Evolutionary conservation across 2,797 vertebrate species (phyloP).

Genomic region (Tokudaia muenninki): DNA sequence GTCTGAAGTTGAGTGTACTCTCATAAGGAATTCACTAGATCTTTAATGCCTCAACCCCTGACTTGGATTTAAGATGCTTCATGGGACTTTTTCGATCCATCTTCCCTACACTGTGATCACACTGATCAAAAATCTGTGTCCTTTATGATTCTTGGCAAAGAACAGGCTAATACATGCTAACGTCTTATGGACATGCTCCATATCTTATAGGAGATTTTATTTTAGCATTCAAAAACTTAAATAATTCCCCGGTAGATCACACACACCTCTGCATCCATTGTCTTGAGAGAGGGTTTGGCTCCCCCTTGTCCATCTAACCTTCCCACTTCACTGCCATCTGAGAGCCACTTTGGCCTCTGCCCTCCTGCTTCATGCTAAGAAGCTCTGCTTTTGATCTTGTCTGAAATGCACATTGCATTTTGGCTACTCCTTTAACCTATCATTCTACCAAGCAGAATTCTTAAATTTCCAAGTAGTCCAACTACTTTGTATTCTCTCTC

Average conservation of each 20-base stretch:
- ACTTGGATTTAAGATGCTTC: background rate
- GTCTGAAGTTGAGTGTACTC: background rate
- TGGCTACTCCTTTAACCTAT: slow-evolving; percentile 34
- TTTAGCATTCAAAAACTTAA: slow-evolving; percentile 9
- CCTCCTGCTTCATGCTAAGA: background rate
- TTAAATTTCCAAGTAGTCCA: slow-evolving; percentile 24
- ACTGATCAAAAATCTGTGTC: background rate
- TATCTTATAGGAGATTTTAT: slow-evolving; percentile 28
- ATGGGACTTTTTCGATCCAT: too few relatives aligned
- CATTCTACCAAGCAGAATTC: background rate
- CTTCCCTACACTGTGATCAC: background rate
- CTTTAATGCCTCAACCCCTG: background rate
- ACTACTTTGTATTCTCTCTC: slow-evolving; percentile 4
- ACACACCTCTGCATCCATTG: slow-evolving; percentile 44
- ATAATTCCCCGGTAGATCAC: background rate
- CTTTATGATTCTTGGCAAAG: slow-evolving; percentile 38
- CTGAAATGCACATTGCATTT: slow-evolving; percentile 34
- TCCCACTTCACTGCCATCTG: background rate
- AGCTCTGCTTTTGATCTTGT: slow-evolving; percentile 23
- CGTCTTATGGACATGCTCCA: background rate
- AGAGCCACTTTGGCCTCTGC: background rate
- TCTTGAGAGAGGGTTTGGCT: background rate
- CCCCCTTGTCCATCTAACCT: background rate
- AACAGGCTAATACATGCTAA: slow-evolving; percentile 8
- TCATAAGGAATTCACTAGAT: background rate